Evolutionary conservation across 2,113 vertebrate species (phyloP), one percentile per base, ranked within the genome.

Genomic region (Onychorhynchus coronatus): DNA sequence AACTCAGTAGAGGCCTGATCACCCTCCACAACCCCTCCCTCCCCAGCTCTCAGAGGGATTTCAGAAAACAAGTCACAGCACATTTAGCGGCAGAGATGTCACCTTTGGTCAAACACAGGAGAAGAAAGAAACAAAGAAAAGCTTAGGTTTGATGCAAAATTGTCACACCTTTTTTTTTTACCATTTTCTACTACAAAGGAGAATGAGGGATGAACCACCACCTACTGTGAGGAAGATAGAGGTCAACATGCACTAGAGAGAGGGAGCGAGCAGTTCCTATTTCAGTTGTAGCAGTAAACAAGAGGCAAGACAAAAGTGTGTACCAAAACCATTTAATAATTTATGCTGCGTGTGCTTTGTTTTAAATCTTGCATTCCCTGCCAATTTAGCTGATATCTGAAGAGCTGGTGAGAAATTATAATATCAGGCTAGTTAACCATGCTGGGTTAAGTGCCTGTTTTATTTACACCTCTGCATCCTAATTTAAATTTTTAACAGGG

Each of bases 401-500:
- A 83, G 33, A 91, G 55, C 44, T 89, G 52, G 33, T 62, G 35
- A 77, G 47, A 84, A 96, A 95, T 81, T 85, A 58, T 4, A 89
- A 30, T n/a, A 89, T 25, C 78, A 80, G 39, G 30, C 79, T 84
- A 72, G 65, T 91, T 96, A 94, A 46, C 61, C 78, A 81, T 47
- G 52, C 68, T 91, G 61, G 79, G 75, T 70, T 95, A 94, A 95
- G 23, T 62, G 70, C 49, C 65, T 18, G 31, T 72, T 95, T 93
- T 93, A 86, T 92, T 96, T 85, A 96, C 76, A 91, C 21, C 73
- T 68, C 88, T 92, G 56, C 83, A 85, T 72, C 49, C 66, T 79
- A 85, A 95, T 94, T 89, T 95, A 78, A 94, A 61, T 71, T 92
- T 95, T 93, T 89, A 92, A 96, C 91, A 35, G 67, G 27, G 73